A percentile compares a stretch with the other conserved stretches of the same genome.
phyloP scores from a whole-genome alignment of 2,888 invertebrate genomes.

The Syrista parreyssii region DNA sequence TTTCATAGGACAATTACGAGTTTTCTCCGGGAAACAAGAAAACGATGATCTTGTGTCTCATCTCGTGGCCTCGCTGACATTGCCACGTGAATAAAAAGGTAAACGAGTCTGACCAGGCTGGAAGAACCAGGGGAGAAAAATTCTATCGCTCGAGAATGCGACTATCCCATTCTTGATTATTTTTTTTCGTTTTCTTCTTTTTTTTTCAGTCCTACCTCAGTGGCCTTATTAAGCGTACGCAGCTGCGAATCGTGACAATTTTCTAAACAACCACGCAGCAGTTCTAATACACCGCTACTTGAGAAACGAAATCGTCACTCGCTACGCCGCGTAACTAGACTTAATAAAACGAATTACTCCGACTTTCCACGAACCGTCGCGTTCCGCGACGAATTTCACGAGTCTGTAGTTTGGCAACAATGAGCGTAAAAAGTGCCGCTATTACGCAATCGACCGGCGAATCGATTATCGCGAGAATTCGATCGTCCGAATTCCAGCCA shows the following conservation, averaged over 20 bases:
- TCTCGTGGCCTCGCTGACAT: not conserved
- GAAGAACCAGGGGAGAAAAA: not conserved
- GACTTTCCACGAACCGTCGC: not conserved
- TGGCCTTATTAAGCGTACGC: not conserved
- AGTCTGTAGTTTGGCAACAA: not conserved
- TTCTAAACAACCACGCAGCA: not conserved
- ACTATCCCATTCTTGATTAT: not conserved
- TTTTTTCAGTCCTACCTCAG: not conserved
- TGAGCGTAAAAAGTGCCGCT: not conserved
- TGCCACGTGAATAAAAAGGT: not conserved
- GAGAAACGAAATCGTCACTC: not conserved
- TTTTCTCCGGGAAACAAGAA: not conserved
- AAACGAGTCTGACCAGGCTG: not conserved
- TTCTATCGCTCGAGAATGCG: not conserved
- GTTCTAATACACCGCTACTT: not conserved
- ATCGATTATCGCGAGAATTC: not conserved
- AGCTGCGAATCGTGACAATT: not conserved
- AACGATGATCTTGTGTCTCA: not conserved
- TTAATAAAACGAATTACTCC: not conserved
- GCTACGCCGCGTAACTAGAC: not conserved
- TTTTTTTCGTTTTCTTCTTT: not conserved
- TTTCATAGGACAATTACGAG: not conserved
- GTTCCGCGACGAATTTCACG: not conserved
- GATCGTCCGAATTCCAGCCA: not conserved
- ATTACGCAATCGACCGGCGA: not conserved